These are phyloP conservation scores for Orchesellides sinensis DNA, from an alignment of 2,888 invertebrate genomes.

Conservation along the genomic window DNA sequence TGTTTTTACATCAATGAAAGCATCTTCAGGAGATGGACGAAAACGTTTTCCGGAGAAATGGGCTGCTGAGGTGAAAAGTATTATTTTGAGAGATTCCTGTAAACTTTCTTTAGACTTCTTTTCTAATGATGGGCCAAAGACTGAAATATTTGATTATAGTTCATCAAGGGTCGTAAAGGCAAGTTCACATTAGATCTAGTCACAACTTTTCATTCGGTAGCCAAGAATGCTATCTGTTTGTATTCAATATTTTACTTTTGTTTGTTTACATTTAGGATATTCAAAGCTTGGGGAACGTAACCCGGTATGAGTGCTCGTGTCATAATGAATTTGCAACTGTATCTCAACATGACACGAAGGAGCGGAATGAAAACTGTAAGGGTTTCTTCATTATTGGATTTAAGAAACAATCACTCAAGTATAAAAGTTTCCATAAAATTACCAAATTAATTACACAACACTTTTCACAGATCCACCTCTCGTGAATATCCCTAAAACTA, in stretches of 20 bases:
- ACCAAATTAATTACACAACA: no score
- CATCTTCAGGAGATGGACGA: not conserved
- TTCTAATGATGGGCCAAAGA: not conserved
- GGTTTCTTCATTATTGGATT: no score
- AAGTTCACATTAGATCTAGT: not conserved
- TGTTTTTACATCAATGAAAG: slow-evolving; percentile 44
- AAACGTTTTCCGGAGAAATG: slow-evolving; percentile 39
- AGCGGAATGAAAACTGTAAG: not conserved
- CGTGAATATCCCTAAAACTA: slow-evolving; percentile 35
- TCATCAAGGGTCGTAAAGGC: not conserved
- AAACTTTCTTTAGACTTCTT: slow-evolving; percentile 3
- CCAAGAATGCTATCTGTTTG: no score
- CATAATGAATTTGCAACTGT: not conserved
- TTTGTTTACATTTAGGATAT: not conserved
- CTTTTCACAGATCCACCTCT: slow-evolving; percentile 19
- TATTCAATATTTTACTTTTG: no score
- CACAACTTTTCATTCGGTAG: not conserved
- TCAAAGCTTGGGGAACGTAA: not conserved
- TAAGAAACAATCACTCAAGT: not conserved
- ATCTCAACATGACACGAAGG: not conserved
- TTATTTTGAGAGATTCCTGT: slow-evolving; percentile 43
- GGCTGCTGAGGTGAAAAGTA: slow-evolving; percentile 8
- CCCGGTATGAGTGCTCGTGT: not conserved
- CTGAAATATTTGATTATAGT: not conserved
- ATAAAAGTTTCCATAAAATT: not conserved